Conservation (phyloP, 2,797 vertebrate species). For the Chelon labrosus region DNA sequence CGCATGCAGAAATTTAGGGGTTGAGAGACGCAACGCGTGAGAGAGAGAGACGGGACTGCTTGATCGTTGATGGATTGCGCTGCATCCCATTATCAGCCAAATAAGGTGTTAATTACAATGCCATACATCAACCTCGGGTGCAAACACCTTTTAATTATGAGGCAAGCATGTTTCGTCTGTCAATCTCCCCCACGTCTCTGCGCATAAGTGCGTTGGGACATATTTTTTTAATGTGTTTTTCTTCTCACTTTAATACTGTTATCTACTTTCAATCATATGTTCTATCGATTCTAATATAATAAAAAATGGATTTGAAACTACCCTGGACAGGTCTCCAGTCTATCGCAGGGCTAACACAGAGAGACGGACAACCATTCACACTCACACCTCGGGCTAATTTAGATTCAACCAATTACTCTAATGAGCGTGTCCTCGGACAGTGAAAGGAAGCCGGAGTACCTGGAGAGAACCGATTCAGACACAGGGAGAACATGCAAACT, state of each 20-base stretch:
- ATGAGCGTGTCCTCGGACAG: no score
- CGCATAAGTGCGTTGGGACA: neutral
- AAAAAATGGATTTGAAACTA: no score
- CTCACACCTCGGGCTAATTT: no score
- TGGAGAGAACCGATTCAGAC: neutral
- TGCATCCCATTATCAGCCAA: slow-evolving; percentile 69
- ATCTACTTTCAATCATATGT: neutral
- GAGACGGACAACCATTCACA: no score
- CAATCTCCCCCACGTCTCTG: neutral
- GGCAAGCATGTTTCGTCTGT: slow-evolving; percentile 31
- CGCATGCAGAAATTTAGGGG: slow-evolving; percentile 36
- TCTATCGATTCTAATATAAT: no score
- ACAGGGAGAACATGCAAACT: no score
- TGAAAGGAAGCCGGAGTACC: no score
- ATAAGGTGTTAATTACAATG: slow-evolving; percentile 71
- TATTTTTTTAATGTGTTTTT: neutral
- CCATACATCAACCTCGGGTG: slow-evolving; percentile 34
- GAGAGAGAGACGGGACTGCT: slow-evolving; percentile 35
- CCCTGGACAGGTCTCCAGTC: no score
- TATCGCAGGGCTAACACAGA: no score
- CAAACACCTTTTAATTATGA: slow-evolving; percentile 63
- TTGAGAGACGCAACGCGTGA: slow-evolving; percentile 35
- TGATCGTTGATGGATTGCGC: slow-evolving; percentile 59
- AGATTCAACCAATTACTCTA: no score
- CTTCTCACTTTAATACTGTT: neutral